phyloP scores from a whole-genome alignment of 2,113 vertebrate species.

The Protobothrops flavoviridis region DNA sequence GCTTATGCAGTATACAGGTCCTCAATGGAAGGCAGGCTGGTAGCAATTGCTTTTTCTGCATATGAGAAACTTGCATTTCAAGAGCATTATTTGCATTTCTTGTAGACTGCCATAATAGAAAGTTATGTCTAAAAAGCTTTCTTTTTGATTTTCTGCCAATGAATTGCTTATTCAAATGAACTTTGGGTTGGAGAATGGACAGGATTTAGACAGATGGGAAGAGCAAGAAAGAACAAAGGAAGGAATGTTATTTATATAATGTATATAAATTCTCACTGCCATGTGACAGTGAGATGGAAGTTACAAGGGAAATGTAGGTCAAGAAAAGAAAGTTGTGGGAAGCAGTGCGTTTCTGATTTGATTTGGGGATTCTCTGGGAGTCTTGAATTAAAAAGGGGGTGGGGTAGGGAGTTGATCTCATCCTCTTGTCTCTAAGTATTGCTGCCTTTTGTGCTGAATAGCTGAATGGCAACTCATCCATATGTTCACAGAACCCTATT shows the following conservation, averaged over 20 bases:
- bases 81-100: neutral
- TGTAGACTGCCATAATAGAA: neutral
- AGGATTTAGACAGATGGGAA: neutral
- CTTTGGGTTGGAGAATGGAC: neutral
- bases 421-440: neutral
- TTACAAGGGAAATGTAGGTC: neutral
- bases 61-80: neutral
- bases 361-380: neutral
- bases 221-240: neutral
- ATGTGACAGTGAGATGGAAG: neutral
- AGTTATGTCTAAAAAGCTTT: neutral
- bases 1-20: no score
- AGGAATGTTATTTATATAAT: neutral
- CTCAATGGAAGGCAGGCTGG: no score
- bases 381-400: neutral
- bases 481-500: neutral
- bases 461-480: constrained; percentile 8
- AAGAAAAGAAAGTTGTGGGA: neutral
- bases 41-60: no score
- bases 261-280: neutral
- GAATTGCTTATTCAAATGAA: neutral
- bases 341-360: neutral
- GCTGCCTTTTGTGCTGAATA: constrained; percentile 15
- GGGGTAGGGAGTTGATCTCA: neutral
- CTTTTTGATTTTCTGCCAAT: neutral